These are phyloP conservation scores for Diarsia rubi DNA, from an alignment of 2,888 invertebrate species.

Conservation along the genomic window DNA sequence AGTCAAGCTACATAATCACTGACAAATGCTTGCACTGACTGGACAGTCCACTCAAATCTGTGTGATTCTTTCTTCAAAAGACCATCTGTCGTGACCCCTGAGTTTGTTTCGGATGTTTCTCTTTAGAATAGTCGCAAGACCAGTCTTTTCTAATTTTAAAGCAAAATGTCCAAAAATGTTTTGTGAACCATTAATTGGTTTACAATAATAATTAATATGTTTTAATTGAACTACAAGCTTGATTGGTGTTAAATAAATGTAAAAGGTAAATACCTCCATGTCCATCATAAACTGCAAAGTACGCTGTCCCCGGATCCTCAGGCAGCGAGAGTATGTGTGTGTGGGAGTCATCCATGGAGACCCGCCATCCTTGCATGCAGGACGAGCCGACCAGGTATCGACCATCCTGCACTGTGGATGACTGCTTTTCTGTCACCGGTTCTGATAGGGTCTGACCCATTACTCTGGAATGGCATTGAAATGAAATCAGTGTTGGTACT, in stretches of 20 bases:
- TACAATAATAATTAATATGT: too few species aligned
- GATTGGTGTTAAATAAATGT: not conserved
- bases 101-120: too few species aligned
- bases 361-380: slow-evolving; percentile 99
- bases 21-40: too few species aligned
- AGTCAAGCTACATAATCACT: too few species aligned
- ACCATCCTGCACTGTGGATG: slow-evolving; percentile 94
- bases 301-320: slow-evolving; percentile 97
- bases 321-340: slow-evolving; percentile 98
- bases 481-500: not conserved
- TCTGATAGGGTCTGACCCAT: slow-evolving; percentile 99
- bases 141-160: too few species aligned
- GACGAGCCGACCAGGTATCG: slow-evolving; percentile 96
- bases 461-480: slow-evolving; percentile 76
- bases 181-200: too few species aligned
- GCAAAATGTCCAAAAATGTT: too few species aligned
- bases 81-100: too few species aligned
- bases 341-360: slow-evolving; percentile 99
- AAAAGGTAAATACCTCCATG: slow-evolving; percentile 93
- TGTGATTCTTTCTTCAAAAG: too few species aligned
- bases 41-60: too few species aligned
- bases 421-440: slow-evolving; percentile 97
- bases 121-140: too few species aligned
- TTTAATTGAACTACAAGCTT: too few species aligned
- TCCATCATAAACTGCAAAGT: slow-evolving; percentile 99